A percentile compares a stretch with the other conserved stretches of the same genome.
phyloP scores from a whole-genome alignment of 2,797 vertebrate species.

The Lagorchestes hirsutus region DNA sequence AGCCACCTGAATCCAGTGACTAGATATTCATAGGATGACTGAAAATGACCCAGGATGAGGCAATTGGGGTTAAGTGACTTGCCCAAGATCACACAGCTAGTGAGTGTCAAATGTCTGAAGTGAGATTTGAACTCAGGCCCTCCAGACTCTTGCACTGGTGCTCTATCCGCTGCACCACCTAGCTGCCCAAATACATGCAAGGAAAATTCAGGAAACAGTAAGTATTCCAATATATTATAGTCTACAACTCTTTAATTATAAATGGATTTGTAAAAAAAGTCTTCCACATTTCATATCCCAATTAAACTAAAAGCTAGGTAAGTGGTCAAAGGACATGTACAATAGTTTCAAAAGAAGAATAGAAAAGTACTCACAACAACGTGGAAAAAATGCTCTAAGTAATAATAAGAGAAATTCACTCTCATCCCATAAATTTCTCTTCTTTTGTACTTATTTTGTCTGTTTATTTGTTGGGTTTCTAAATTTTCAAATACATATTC shows the following conservation, averaged over 20 bases:
- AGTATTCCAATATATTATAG: not conserved
- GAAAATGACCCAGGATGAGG: too few species aligned
- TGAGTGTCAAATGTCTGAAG: too few species aligned
- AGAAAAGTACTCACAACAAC: not conserved
- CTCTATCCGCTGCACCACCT: too few species aligned
- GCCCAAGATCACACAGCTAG: too few species aligned
- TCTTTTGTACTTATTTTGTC: not conserved
- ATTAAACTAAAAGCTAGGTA: not conserved
- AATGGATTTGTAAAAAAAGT: not conserved
- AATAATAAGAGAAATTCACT: not conserved
- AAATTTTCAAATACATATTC: not conserved
- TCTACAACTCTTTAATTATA: not conserved
- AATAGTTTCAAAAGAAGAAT: not conserved
- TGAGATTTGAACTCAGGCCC: too few species aligned
- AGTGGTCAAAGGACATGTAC: not conserved
- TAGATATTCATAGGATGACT: too few species aligned
- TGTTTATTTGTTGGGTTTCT: not conserved
- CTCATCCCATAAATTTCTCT: not conserved
- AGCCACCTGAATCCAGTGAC: too few species aligned
- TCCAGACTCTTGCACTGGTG: too few species aligned
- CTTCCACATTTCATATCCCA: not conserved
- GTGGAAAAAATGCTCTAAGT: not conserved
- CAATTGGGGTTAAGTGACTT: too few species aligned
- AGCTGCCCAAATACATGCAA: not conserved
- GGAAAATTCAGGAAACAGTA: not conserved